Evolutionary conservation across 2,888 invertebrate genomes (phyloP).

Genomic region (Malthinus seriepunctatus): DNA sequence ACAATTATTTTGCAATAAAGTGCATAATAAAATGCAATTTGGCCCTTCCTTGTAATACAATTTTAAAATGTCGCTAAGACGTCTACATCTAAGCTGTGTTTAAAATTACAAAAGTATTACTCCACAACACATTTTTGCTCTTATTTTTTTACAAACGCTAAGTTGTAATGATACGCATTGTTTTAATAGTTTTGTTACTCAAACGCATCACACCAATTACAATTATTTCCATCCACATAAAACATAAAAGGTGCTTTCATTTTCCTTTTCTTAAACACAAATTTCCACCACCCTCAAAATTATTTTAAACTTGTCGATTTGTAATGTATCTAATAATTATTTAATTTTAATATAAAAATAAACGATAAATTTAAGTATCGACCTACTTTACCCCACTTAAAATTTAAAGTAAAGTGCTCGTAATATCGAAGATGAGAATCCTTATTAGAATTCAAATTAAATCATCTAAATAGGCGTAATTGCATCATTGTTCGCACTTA

Average conservation of each 20-base stretch:
- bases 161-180: background rate
- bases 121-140: background rate
- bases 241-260: too few species aligned
- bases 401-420: constrained; percentile 6
- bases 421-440: constrained; percentile 19
- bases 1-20: too few species aligned
- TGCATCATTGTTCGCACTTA: constrained; percentile 12
- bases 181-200: constrained; percentile 4
- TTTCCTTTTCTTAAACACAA: too few species aligned
- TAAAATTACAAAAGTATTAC: constrained; percentile 3
- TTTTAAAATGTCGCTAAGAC: too few species aligned
- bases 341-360: background rate
- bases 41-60: background rate
- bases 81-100: background rate
- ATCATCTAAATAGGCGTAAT: constrained; percentile 15
- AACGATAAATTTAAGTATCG: constrained; percentile 6
- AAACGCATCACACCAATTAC: background rate
- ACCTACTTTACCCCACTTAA: constrained; percentile 21
- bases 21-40: too few species aligned
- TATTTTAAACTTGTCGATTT: too few species aligned
- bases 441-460: constrained; percentile 17
- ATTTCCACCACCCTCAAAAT: too few species aligned
- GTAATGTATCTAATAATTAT: too few species aligned
- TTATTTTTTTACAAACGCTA: background rate
- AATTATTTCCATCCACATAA: too few species aligned